A percentile compares a stretch with the other conserved stretches of the same genome.
Evolutionary conservation across 2,888 invertebrate species (phyloP).

Genomic region (Dolichopus griseipennis): DNA sequence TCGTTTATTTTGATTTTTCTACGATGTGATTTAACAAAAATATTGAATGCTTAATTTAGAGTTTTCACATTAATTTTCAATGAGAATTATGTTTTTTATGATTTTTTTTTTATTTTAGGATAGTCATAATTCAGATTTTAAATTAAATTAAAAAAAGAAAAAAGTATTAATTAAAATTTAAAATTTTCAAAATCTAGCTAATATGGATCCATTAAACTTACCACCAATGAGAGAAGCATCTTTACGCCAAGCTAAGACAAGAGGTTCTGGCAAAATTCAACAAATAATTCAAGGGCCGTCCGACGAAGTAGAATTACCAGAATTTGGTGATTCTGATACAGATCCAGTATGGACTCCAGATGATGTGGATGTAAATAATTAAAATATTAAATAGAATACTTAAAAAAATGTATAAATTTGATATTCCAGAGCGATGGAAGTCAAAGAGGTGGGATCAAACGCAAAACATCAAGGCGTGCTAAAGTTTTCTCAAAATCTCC

Average conservation of each 20-base stretch:
- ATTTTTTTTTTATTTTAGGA: too few relatives aligned
- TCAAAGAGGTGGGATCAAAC: slow-evolving; percentile 14
- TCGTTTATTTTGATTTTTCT: too few relatives aligned
- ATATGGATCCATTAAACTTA: slow-evolving; percentile 42
- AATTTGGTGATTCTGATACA: slow-evolving; percentile 56
- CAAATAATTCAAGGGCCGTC: slow-evolving; percentile 44
- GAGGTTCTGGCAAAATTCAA: slow-evolving; percentile 51
- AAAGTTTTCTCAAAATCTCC: slow-evolving; percentile 11
- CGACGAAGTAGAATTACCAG: slow-evolving; percentile 49
- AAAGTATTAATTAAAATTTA: not conserved
- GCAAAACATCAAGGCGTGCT: slow-evolving; percentile 18
- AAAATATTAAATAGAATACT: not conserved
- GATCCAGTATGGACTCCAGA: slow-evolving; percentile 71
- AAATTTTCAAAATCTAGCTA: slow-evolving; percentile 16
- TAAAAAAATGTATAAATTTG: slow-evolving; percentile 9
- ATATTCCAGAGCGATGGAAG: slow-evolving; percentile 18
- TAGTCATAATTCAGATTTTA: slow-evolving; percentile 2
- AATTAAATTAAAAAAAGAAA: slow-evolving; percentile 9
- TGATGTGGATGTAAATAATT: slow-evolving; percentile 44
- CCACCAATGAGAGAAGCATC: slow-evolving; percentile 54
- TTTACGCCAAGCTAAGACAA: slow-evolving; percentile 58
- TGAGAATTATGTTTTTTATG: too few relatives aligned
- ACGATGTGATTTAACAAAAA: too few relatives aligned
- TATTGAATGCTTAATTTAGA: too few relatives aligned
- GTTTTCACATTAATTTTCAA: too few relatives aligned